Conservation (phyloP, 2,797 vertebrate species). For the Microtus californicus region DNA sequence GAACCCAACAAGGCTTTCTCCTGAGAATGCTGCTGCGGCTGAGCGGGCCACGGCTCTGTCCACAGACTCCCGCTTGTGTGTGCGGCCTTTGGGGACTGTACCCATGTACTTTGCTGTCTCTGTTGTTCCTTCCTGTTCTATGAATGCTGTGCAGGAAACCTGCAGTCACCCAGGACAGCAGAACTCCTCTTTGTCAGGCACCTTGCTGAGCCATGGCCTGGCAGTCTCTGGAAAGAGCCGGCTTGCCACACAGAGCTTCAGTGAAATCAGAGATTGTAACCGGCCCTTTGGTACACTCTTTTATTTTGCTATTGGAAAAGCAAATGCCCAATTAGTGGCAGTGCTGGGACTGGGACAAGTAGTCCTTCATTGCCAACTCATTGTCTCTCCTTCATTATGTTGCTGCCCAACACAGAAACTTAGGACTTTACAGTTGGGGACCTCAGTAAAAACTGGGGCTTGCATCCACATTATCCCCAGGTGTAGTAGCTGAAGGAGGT, state of each 20-base stretch:
- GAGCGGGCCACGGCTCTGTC: accelerated
- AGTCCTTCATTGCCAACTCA: background rate
- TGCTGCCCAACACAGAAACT: background rate
- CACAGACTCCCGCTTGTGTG: accelerated
- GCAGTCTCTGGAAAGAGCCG: background rate
- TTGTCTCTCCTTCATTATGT: background rate
- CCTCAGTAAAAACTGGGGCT: background rate
- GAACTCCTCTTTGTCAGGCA: accelerated
- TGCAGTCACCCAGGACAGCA: too few relatives aligned
- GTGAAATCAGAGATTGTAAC: background rate
- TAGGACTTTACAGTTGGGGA: too few relatives aligned
- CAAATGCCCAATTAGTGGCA: background rate
- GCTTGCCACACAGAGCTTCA: background rate
- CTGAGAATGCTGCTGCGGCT: background rate
- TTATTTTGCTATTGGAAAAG: background rate
- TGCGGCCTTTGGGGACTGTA: background rate
- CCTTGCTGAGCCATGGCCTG: background rate
- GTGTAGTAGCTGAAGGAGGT: background rate
- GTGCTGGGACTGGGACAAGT: background rate
- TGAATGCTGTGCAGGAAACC: background rate
- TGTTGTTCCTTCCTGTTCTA: background rate
- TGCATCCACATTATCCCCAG: background rate
- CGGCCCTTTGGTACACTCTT: background rate
- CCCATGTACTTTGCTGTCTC: background rate
- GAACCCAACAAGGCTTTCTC: background rate